Evolutionary conservation across 2,113 vertebrate genomes (phyloP).

Genomic region (Turdus rufiventris): DNA sequence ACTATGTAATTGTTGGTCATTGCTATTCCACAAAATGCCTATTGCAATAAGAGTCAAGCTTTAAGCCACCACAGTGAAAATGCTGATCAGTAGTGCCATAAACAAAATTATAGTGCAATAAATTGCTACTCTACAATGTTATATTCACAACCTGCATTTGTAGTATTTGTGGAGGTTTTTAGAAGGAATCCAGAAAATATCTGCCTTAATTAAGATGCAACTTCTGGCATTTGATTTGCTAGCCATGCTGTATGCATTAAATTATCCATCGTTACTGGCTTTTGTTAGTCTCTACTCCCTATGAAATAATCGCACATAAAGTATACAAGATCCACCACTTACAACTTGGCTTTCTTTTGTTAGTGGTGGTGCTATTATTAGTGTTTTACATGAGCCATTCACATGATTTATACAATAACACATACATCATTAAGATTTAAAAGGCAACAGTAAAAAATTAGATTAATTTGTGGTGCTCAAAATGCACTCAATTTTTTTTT

Average conservation of each 20-base stretch:
- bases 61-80: neutral
- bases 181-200: neutral
- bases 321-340: neutral
- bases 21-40: neutral
- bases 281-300: neutral
- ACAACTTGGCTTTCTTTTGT: neutral
- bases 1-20: neutral
- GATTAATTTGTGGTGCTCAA: neutral
- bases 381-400: neutral
- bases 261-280: neutral
- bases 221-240: neutral
- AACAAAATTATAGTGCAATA: slow-evolving; percentile 4
- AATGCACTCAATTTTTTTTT: neutral
- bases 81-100: neutral
- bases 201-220: neutral
- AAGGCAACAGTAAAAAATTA: neutral
- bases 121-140: neutral
- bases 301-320: neutral
- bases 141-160: neutral
- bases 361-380: neutral
- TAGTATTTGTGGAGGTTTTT: neutral
- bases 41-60: neutral
- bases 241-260: neutral
- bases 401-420: neutral
- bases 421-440: neutral